Evolutionary conservation across 1,140 invertebrate species (phyloP).

Genomic region (Dendroctonus valens): DNA sequence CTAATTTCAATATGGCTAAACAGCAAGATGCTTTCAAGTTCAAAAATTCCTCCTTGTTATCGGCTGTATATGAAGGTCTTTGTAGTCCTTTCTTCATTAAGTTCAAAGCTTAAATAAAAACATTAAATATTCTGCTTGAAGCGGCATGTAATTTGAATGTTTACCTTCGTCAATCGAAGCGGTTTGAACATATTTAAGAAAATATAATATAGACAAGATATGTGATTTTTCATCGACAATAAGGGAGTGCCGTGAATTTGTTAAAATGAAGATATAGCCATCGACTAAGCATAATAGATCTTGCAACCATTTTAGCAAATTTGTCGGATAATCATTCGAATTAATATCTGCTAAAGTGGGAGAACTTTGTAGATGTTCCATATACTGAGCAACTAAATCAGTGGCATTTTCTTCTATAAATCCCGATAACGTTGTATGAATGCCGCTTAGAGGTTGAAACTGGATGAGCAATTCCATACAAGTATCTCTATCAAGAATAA

Average conservation of each 20-base stretch:
- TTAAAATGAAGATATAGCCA: conserved; percentile 53
- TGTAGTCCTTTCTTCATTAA: conserved; percentile 1
- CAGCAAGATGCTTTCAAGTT: conserved; percentile 25
- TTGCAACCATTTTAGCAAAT: conserved; percentile 42
- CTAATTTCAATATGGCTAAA: conserved; percentile 30
- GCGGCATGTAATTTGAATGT: background rate
- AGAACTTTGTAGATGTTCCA: conserved; percentile 5
- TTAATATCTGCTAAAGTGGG: conserved; percentile 27
- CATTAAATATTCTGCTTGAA: background rate
- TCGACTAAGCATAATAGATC: conserved; percentile 49
- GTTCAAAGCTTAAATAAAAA: conserved; percentile 20
- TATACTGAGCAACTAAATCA: conserved; percentile 5
- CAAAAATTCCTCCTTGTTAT: conserved; percentile 34
- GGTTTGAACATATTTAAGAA: conserved; percentile 32
- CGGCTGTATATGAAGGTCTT: conserved; percentile 18
- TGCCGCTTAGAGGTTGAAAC: conserved; percentile 18
- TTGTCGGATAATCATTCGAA: background rate
- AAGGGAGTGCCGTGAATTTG: conserved; percentile 39
- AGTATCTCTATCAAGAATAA: conserved; percentile 22
- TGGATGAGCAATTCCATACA: conserved; percentile 26
- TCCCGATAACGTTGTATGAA: no score
- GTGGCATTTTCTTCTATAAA: no score
- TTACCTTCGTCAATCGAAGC: conserved; percentile 20
- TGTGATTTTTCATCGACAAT: conserved; percentile 21
- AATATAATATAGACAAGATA: conserved; percentile 23